phyloP scores from a whole-genome alignment of 2,888 invertebrate genomes.

The Dugesia japonica region DNA sequence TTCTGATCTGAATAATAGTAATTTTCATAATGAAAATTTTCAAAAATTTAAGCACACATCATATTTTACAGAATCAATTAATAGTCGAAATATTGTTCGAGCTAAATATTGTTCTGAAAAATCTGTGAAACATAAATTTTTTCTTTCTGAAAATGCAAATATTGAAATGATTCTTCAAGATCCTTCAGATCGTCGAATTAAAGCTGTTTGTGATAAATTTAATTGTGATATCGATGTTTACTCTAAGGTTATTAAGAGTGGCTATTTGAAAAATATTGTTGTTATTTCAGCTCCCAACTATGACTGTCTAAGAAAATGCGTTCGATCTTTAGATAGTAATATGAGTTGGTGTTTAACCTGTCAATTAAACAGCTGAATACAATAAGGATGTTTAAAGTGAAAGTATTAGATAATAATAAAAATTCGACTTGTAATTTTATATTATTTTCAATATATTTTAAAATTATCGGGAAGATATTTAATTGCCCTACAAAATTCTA shows the following conservation, averaged over 20 bases:
- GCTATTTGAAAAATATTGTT: neutral
- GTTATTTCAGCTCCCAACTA: neutral
- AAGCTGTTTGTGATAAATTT: slow-evolving; percentile 14
- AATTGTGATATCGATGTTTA: slow-evolving; percentile 6
- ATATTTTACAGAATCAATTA: neutral
- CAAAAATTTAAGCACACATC: neutral
- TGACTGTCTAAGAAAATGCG: slow-evolving; percentile 2
- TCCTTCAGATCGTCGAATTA: neutral
- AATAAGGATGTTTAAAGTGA: neutral
- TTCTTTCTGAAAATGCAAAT: neutral
- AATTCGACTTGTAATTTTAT: neutral
- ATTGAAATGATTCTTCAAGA: neutral
- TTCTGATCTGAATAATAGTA: neutral
- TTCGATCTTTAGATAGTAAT: neutral
- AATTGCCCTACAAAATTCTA: too few relatives aligned
- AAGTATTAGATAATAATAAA: neutral
- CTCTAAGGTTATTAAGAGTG: neutral
- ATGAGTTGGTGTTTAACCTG: neutral
- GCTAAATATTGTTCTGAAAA: neutral
- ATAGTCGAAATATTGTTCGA: neutral
- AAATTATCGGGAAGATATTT: too few relatives aligned
- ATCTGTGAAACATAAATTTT: neutral
- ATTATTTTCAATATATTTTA: too few relatives aligned
- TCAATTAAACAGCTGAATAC: neutral
- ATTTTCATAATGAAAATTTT: neutral